Conservation (phyloP, 2,888 invertebrate genomes). For the Trileptium ribeirensis region DNA sequence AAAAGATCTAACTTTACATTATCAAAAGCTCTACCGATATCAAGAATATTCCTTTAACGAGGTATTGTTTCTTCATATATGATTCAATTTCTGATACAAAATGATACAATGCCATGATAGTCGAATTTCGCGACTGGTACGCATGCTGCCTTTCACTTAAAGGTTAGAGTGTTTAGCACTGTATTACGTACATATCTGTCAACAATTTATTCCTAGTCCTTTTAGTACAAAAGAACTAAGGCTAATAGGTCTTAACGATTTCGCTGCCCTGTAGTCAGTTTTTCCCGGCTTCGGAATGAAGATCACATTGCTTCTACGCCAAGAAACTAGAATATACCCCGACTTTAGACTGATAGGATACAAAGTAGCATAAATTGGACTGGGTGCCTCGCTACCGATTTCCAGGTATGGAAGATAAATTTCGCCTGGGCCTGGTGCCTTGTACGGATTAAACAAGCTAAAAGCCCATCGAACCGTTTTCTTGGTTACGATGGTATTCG, state of each 20-base stretch:
- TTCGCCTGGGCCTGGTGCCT: neutral
- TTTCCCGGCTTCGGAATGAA: neutral
- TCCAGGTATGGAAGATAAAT: neutral
- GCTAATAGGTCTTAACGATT: neutral
- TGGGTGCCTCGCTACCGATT: neutral
- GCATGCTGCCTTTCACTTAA: neutral
- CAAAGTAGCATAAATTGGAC: neutral
- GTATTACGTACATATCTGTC: neutral
- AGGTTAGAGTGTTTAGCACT: no score
- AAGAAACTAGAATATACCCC: neutral
- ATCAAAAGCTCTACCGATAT: neutral
- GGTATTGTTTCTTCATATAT: neutral
- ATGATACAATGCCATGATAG: neutral
- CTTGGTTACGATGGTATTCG: no score
- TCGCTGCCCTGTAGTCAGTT: neutral
- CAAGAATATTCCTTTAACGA: neutral
- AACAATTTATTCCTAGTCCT: neutral
- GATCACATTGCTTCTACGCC: neutral
- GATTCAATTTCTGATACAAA: neutral
- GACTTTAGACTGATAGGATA: neutral
- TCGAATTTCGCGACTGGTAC: neutral
- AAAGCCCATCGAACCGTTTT: neutral
- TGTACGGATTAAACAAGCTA: neutral
- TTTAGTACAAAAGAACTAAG: neutral
- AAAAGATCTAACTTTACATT: neutral